Conservation (phyloP, 2,113 vertebrate species). For the pig (Sus scrofa) region DNA sequence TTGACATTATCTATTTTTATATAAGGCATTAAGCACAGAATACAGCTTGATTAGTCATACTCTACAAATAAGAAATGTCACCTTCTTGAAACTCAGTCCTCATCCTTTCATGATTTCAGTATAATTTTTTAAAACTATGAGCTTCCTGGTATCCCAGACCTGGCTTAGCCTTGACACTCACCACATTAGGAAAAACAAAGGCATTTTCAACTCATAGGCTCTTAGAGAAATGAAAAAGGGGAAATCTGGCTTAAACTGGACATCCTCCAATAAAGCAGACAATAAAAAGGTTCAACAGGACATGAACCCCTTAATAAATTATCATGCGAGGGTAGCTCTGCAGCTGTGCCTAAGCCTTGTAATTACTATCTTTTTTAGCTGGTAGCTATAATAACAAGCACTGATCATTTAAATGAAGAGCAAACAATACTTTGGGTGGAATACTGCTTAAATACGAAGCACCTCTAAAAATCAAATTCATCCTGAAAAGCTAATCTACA, state of each 20-base stretch:
- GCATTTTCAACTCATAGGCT: slow-evolving; percentile 28
- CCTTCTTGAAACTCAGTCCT: not conserved
- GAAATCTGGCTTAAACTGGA: slow-evolving; percentile 5
- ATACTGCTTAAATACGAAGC: slow-evolving; percentile 46
- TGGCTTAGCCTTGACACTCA: not conserved
- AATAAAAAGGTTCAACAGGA: not conserved
- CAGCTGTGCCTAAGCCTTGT: not conserved
- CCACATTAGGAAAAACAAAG: not conserved
- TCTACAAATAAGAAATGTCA: not conserved
- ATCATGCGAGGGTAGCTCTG: not conserved
- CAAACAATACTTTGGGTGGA: slow-evolving; percentile 42
- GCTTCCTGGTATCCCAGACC: not conserved
- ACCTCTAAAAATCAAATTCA: slow-evolving; percentile 33
- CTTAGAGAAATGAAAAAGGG: slow-evolving; percentile 35
- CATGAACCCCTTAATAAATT: slow-evolving; percentile 38
- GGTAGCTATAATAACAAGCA: not conserved
- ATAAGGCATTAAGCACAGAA: not conserved
- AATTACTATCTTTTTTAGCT: slow-evolving; percentile 6
- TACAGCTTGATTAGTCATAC: not conserved
- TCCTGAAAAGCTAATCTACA: not conserved
- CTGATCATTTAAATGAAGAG: slow-evolving; percentile 43
- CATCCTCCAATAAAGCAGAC: slow-evolving; percentile 43
- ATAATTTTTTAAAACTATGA: not conserved
- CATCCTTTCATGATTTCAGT: not conserved
- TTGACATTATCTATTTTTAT: not conserved